Percentiles rank a stretch among this genome's conserved stretches.
Evolutionary conservation across 1,140 invertebrate species (phyloP).

Genomic region (Tribolium madens): DNA sequence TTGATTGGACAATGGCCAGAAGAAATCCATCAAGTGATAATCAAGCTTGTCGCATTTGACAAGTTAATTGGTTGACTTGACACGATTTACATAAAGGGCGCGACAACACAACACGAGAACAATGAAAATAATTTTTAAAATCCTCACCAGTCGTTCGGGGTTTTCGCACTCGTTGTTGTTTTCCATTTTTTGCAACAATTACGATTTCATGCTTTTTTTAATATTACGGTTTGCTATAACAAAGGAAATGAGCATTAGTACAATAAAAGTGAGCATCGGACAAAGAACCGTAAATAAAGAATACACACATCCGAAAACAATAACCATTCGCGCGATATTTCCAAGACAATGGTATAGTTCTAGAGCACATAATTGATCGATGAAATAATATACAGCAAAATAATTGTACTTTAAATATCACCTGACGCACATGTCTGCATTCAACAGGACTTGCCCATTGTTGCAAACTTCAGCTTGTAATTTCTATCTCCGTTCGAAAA

Average conservation of each 20-base stretch:
- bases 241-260: conserved; percentile 35
- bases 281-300: conserved; percentile 7
- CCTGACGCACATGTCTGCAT: conserved; percentile 27
- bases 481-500: conserved; percentile 21
- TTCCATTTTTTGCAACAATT: conserved; percentile 37
- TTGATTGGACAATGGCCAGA: conserved; percentile 5
- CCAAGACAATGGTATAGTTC: conserved; percentile 12
- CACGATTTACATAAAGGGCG: conserved; percentile 36
- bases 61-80: conserved; percentile 30
- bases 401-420: conserved; percentile 26
- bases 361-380: conserved; percentile 19
- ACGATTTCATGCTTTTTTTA: conserved; percentile 26
- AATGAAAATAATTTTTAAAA: conserved; percentile 38
- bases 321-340: background rate
- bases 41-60: conserved; percentile 12
- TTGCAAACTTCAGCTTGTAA: conserved; percentile 20
- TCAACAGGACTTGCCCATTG: conserved; percentile 18
- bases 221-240: conserved; percentile 16
- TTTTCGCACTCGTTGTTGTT: conserved; percentile 41
- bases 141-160: conserved; percentile 31
- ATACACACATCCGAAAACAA: background rate
- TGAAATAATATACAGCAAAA: conserved; percentile 11
- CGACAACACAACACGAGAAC: conserved; percentile 27
- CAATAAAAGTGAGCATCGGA: background rate
- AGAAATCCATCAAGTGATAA: conserved; percentile 14